These are phyloP conservation scores for Cinara cedri DNA, from an alignment of 2,888 invertebrate species.

Conservation along the genomic window DNA sequence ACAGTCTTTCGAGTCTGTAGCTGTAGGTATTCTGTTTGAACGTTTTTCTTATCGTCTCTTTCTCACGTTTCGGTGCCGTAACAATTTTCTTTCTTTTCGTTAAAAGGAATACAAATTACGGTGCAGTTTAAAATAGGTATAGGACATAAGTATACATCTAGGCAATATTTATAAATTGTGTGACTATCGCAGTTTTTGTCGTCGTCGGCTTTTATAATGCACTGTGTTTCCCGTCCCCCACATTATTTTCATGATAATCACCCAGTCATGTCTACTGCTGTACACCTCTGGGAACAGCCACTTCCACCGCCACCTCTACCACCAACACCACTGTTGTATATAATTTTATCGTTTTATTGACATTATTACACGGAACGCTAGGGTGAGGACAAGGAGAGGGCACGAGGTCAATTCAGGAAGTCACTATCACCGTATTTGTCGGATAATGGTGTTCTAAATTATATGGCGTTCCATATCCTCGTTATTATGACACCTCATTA, in stretches of 20 bases:
- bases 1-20: no score
- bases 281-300: neutral
- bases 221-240: no score
- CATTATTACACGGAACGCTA: neutral
- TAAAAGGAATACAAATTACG: neutral
- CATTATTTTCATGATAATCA: no score
- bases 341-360: slow-evolving; percentile 37
- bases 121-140: neutral
- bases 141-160: no score
- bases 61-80: no score
- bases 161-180: neutral
- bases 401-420: neutral
- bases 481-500: slow-evolving; percentile 29
- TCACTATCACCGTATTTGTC: no score
- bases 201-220: no score
- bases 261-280: neutral
- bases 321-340: neutral
- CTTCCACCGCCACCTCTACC: neutral
- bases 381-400: neutral
- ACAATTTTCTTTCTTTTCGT: no score
- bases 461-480: neutral
- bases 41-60: no score
- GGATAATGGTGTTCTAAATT: slow-evolving; percentile 24
- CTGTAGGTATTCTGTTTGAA: no score
- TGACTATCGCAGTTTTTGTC: neutral